Percentiles rank a stretch among this genome's conserved stretches.
phyloP scores from a whole-genome alignment of 2,113 vertebrate species.

The Tyto alba region DNA sequence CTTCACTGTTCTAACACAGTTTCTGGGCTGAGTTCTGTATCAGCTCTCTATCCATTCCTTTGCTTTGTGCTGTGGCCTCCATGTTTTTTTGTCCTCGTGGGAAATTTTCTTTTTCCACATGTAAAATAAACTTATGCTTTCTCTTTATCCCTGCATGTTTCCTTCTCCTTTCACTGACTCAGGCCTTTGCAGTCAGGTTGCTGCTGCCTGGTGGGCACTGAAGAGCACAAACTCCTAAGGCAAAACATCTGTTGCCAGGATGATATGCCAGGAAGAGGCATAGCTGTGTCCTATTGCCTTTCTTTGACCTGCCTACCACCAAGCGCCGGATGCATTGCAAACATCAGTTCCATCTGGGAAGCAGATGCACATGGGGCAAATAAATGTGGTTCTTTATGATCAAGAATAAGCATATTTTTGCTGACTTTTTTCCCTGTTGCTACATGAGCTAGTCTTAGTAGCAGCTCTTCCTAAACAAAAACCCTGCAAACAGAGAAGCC shows the following conservation, averaged over 20 bases:
- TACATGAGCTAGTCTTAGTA: not conserved
- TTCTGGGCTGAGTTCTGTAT: not conserved
- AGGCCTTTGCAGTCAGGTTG: not conserved
- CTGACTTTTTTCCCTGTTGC: not conserved
- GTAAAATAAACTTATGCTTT: not conserved
- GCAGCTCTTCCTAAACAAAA: not conserved
- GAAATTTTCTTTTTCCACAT: not conserved
- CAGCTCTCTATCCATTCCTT: not conserved
- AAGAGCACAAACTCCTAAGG: not conserved
- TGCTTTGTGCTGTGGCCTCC: not conserved
- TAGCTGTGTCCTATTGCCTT: not conserved
- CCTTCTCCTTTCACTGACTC: not conserved
- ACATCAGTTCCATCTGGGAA: not conserved
- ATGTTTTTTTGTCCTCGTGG: not conserved
- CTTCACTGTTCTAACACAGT: not conserved
- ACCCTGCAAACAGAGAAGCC: not conserved
- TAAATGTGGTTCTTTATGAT: not conserved
- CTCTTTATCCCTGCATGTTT: not conserved
- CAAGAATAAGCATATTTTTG: not conserved
- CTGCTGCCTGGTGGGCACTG: not conserved
- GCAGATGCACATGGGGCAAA: not conserved
- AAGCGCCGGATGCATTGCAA: fast-evolving
- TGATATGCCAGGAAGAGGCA: not conserved
- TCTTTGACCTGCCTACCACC: not conserved
- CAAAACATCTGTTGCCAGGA: conserved; percentile 30